These are phyloP conservation scores for Calyptomena viridis DNA, from an alignment of 2,113 vertebrate species.

Conservation along the genomic window DNA sequence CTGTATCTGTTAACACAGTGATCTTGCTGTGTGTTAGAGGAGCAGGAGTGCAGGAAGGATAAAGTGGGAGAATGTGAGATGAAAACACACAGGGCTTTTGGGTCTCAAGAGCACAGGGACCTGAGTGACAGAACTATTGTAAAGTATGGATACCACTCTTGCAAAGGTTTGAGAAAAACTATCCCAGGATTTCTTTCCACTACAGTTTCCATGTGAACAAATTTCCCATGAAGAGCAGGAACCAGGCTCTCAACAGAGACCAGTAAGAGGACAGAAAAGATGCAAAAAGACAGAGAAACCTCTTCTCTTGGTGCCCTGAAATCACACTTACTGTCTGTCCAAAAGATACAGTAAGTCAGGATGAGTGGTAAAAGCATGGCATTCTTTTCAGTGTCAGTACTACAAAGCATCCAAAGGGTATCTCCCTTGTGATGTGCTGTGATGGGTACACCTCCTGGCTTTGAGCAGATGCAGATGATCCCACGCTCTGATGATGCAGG, in stretches of 20 bases:
- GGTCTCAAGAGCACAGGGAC: background rate
- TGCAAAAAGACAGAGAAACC: background rate
- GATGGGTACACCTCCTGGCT: background rate
- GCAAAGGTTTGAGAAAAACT: background rate
- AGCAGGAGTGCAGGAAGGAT: background rate
- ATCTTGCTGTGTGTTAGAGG: background rate
- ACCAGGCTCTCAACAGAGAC: background rate
- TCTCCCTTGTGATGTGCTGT: background rate
- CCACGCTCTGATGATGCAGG: background rate
- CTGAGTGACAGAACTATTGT: background rate
- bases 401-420: rapidly evolving
- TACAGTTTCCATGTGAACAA: background rate
- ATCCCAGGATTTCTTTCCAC: background rate
- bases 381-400: background rate
- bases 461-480: background rate
- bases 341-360: background rate
- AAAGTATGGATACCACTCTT: background rate
- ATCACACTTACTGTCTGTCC: background rate
- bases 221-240: background rate
- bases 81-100: background rate
- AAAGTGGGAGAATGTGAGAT: background rate
- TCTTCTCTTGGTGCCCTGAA: background rate
- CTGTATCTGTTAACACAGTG: background rate
- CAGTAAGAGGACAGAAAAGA: background rate
- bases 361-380: background rate